Conservation (phyloP, 2,797 vertebrate species). For the Catamblyrhynchus diadema region DNA sequence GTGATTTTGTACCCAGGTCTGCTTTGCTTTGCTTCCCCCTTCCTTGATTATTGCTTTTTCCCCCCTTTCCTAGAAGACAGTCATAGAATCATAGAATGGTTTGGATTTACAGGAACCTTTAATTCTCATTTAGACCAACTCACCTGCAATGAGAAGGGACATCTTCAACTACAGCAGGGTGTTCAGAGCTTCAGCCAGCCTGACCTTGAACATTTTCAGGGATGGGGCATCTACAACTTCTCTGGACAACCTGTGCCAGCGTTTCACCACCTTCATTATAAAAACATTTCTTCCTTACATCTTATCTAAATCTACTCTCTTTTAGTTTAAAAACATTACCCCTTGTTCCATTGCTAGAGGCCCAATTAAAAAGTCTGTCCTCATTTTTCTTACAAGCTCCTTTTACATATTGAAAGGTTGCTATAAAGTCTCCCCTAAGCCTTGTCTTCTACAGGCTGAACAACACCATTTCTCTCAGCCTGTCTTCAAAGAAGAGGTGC, state of each 20-base stretch:
- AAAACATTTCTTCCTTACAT: not conserved
- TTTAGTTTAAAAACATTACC: not conserved
- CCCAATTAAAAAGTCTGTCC: not conserved
- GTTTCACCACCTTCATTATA: accelerated
- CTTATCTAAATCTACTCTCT: not conserved
- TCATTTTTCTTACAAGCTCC: not conserved
- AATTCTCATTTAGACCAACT: not conserved
- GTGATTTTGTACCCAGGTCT: not conserved
- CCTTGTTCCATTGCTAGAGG: not conserved
- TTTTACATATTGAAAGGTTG: not conserved
- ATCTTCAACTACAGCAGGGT: not conserved
- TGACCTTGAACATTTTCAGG: not conserved
- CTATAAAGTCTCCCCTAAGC: not conserved
- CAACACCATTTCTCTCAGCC: not conserved
- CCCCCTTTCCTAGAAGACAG: not conserved
- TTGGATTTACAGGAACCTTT: not conserved
- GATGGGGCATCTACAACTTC: accelerated
- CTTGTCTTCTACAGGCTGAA: not conserved
- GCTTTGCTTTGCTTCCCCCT: not conserved
- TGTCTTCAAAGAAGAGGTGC: not conserved
- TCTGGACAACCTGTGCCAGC: not conserved
- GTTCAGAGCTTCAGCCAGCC: not conserved
- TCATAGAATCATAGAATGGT: not conserved
- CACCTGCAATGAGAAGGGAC: not conserved
- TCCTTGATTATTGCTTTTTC: not conserved